These are phyloP conservation scores for Acropternis orthonyx DNA, from an alignment of 2,797 vertebrate species.

Conservation along the genomic window DNA sequence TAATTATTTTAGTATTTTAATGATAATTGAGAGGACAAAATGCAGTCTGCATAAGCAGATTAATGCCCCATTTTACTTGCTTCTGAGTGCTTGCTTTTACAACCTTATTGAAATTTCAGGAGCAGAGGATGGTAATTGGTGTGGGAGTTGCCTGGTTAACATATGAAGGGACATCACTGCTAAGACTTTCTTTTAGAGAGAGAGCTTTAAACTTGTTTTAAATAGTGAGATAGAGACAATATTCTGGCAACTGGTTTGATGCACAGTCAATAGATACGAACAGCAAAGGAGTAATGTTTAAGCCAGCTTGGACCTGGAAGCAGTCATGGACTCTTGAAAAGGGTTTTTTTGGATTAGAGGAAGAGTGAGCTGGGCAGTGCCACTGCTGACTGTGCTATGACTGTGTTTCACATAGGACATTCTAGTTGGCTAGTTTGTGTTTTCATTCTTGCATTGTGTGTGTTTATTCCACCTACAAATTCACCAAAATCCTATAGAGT, in stretches of 20 bases:
- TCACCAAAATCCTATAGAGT: background rate
- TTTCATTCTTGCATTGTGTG: background rate
- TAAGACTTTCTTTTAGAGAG: background rate
- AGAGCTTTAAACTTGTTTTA: background rate
- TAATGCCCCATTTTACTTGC: background rate
- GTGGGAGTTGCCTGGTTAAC: background rate
- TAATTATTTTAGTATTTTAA: background rate
- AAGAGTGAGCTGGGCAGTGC: background rate
- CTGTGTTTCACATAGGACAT: background rate
- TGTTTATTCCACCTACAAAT: background rate
- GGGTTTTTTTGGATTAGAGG: background rate
- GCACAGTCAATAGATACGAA: fast-evolving
- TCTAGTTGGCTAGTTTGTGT: background rate
- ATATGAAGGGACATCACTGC: background rate
- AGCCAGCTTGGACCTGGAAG: background rate
- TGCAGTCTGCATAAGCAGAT: background rate
- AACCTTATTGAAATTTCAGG: background rate
- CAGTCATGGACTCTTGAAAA: background rate
- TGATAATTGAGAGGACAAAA: background rate
- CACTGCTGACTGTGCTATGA: background rate
- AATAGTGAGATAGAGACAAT: background rate
- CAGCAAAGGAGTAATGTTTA: background rate
- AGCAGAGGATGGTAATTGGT: background rate
- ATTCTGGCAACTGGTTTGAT: background rate
- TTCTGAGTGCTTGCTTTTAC: background rate